Evolutionary conservation across 2,113 vertebrate genomes (phyloP).

Genomic region (Pyrgilauda ruficollis): DNA sequence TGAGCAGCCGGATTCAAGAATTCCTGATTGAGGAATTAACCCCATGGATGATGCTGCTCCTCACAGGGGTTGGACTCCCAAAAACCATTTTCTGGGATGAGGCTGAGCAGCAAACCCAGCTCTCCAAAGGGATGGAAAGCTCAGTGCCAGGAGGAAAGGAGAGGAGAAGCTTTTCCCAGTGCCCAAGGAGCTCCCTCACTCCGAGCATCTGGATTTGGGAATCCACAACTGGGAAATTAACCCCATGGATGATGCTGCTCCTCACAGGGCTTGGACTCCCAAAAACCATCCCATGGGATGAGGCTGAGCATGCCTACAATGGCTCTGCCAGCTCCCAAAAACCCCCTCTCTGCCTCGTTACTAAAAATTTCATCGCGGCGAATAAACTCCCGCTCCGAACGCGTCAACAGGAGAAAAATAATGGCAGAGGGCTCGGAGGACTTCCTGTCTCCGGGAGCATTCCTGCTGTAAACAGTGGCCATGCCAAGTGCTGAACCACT

Average conservation of each 20-base stretch:
- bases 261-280: not conserved
- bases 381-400: slow-evolving; percentile 41
- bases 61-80: fast-evolving
- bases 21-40: not conserved
- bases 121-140: not conserved
- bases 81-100: not conserved
- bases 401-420: slow-evolving; percentile 57
- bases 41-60: not conserved
- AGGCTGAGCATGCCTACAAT: not conserved
- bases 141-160: not conserved
- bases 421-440: slow-evolving; percentile 64
- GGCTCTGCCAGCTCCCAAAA: not conserved
- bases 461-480: slow-evolving; percentile 72
- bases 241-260: not conserved
- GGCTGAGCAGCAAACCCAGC: not conserved
- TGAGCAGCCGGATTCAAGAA: not conserved
- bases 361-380: not conserved
- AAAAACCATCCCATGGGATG: not conserved
- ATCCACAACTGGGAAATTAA: not conserved
- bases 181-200: fast-evolving
- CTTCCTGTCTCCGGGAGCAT: slow-evolving; percentile 72
- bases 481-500: slow-evolving; percentile 60
- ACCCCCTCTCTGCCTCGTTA: not conserved
- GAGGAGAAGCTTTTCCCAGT: not conserved
- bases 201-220: not conserved